These are phyloP conservation scores for Nycticryphes semicollaris DNA, from an alignment of 2,113 vertebrate genomes.

Conservation along the genomic window DNA sequence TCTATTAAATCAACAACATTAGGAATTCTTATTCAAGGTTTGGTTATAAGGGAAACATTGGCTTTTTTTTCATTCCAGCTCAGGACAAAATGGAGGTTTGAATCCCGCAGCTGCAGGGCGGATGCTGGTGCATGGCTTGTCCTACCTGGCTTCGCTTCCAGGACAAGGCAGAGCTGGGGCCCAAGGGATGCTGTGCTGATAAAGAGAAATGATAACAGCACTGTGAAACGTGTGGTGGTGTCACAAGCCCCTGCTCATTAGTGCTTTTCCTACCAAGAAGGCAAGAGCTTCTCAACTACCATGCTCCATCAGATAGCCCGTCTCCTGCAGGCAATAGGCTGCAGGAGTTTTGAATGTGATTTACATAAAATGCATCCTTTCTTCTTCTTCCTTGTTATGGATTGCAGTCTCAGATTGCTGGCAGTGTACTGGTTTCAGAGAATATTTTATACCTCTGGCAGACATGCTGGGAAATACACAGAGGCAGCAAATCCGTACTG, in stretches of 20 bases:
- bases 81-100: neutral
- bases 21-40: neutral
- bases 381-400: neutral
- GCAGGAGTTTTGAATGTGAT: neutral
- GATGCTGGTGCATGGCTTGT: rapidly evolving
- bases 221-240: neutral
- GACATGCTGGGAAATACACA: neutral
- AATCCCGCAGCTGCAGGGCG: neutral
- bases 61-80: neutral
- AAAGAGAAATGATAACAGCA: neutral
- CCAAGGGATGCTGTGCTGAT: neutral
- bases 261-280: neutral
- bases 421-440: neutral
- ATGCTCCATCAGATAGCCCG: neutral
- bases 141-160: neutral
- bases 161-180: neutral
- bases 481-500: neutral
- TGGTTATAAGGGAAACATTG: neutral
- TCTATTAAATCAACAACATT: neutral
- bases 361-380: neutral
- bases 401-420: neutral
- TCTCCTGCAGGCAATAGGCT: neutral
- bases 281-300: neutral
- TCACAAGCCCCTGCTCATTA: neutral
- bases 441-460: neutral